A percentile compares a stretch with the other conserved stretches of the same genome.
These are phyloP conservation scores for Erpobdella octoculata DNA, from an alignment of 2,888 invertebrate genomes.

Conservation along the genomic window DNA sequence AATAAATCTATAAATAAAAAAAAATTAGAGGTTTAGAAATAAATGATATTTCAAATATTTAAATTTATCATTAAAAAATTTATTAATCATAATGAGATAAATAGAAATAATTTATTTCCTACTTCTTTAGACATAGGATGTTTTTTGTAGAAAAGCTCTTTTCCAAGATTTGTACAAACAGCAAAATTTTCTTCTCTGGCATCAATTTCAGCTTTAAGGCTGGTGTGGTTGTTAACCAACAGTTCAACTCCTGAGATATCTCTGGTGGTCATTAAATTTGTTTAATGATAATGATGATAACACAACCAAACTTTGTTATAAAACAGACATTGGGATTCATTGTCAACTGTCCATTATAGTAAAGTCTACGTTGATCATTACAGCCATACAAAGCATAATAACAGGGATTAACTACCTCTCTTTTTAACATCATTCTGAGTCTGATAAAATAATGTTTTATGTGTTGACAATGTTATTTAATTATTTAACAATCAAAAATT, in stretches of 20 bases:
- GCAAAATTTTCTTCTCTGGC: slow-evolving; percentile 95
- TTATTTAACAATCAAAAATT: no score
- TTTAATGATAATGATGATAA: background rate
- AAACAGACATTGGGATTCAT: no score
- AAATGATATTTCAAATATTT: background rate
- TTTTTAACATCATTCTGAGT: no score
- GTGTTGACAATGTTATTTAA: no score
- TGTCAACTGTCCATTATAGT: no score
- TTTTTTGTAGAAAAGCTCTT: slow-evolving; percentile 76
- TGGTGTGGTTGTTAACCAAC: slow-evolving; percentile 98
- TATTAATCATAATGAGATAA: no score
- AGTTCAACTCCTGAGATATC: slow-evolving; percentile 96
- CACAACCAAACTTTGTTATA: background rate
- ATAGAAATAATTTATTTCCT: background rate
- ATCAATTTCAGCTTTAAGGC: slow-evolving; percentile 95
- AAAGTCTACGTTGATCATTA: no score
- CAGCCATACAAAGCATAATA: no score
- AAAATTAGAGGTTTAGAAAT: no score
- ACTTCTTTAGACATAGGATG: slow-evolving; percentile 80
- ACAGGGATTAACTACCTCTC: no score
- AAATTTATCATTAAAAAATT: background rate
- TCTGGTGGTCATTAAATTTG: slow-evolving; percentile 49
- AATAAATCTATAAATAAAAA: no score
- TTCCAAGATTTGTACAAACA: slow-evolving; percentile 86
- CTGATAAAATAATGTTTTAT: no score